These are phyloP conservation scores for Ips typographus DNA, from an alignment of 1,140 invertebrate species.

Conservation along the genomic window DNA sequence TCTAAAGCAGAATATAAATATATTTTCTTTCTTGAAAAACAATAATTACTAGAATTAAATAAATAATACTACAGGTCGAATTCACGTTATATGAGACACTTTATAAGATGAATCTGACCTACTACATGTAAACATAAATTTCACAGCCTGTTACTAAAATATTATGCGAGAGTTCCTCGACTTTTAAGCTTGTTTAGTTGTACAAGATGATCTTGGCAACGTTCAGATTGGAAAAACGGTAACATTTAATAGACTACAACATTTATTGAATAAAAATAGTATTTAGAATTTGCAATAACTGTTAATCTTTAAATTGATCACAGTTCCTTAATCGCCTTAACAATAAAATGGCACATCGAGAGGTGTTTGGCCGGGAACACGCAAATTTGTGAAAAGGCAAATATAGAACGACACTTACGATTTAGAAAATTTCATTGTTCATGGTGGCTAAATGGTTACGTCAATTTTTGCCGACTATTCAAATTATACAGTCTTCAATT, in stretches of 20 bases:
- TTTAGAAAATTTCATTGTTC: no score
- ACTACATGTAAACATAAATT: slow-evolving; percentile 31
- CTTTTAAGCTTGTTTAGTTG: slow-evolving; percentile 29
- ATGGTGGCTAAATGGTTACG: no score
- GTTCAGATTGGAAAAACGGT: slow-evolving; percentile 17
- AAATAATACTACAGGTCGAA: slow-evolving; percentile 28
- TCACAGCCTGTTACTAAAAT: slow-evolving; percentile 39
- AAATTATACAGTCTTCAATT: no score
- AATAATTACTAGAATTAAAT: slow-evolving; percentile 22
- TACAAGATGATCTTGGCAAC: slow-evolving; percentile 22
- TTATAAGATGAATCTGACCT: slow-evolving; percentile 22
- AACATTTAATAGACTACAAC: slow-evolving; percentile 18
- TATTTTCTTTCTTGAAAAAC: slow-evolving; percentile 3
- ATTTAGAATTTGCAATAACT: not conserved
- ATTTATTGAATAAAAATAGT: slow-evolving; percentile 13
- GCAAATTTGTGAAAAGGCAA: no score
- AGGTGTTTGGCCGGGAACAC: no score
- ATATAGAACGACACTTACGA: no score
- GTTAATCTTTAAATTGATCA: not conserved
- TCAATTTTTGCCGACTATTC: no score
- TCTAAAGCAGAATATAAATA: not conserved
- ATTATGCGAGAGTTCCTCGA: slow-evolving; percentile 14
- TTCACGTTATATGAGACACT: slow-evolving; percentile 25
- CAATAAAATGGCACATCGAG: no score
- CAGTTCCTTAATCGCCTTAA: no score